phyloP scores from a whole-genome alignment of 2,888 invertebrate species.

The Yponomeuta evonymella region DNA sequence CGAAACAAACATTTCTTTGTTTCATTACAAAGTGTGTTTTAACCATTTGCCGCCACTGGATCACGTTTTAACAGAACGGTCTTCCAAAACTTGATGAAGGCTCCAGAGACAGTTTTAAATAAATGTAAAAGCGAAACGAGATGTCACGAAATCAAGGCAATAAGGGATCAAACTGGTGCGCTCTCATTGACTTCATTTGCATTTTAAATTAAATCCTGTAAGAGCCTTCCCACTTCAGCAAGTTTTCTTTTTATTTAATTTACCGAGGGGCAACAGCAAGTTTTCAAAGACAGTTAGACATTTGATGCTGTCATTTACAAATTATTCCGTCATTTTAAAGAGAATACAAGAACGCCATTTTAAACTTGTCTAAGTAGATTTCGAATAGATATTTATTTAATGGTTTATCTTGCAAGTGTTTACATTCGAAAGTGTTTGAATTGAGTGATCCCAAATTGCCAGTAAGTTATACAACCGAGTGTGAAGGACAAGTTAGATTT shows the following conservation, averaged over 20 bases:
- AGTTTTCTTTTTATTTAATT: conserved; percentile 1
- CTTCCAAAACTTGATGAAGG: not conserved
- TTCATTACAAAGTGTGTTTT: not conserved
- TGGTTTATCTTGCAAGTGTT: too few relatives aligned
- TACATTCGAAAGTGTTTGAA: too few relatives aligned
- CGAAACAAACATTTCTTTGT: not conserved
- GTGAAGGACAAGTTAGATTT: too few relatives aligned
- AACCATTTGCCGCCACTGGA: not conserved
- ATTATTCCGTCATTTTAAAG: too few relatives aligned
- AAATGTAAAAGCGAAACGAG: not conserved
- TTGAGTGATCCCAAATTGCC: too few relatives aligned
- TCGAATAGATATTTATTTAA: too few relatives aligned
- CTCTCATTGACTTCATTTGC: not conserved
- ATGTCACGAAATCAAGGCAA: conserved; percentile 1
- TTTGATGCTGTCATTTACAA: too few relatives aligned
- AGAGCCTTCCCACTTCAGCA: not conserved
- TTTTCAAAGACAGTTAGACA: too few relatives aligned
- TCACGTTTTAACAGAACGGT: not conserved
- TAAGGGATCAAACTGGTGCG: not conserved
- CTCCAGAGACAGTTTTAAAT: not conserved
- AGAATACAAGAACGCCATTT: too few relatives aligned
- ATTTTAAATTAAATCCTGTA: not conserved
- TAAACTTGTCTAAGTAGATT: too few relatives aligned
- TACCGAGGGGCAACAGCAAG: not conserved
- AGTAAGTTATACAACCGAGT: too few relatives aligned